Conservation (phyloP, 2,797 vertebrate genomes). For the Mus spretus region DNA sequence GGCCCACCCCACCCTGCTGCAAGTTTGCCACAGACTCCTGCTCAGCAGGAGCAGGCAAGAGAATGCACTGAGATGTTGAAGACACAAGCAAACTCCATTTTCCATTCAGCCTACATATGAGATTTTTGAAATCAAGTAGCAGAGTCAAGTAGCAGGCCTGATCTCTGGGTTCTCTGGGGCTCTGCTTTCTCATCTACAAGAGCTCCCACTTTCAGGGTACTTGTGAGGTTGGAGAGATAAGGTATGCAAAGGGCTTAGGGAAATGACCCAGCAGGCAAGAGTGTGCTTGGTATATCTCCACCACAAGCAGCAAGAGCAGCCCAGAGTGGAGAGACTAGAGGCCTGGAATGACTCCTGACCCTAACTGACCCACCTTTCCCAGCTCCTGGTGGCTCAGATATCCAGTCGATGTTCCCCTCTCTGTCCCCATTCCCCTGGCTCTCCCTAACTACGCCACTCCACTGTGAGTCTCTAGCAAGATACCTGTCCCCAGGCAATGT, state of each 20-base stretch:
- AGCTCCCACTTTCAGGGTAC: background rate
- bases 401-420: background rate
- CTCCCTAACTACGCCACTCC: background rate
- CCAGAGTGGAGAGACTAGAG: background rate
- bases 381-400: background rate
- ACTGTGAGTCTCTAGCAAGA: background rate
- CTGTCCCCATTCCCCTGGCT: background rate
- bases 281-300: background rate
- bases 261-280: fast-evolving
- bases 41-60: too few species aligned
- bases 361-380: background rate
- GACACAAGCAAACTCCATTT: background rate
- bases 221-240: background rate
- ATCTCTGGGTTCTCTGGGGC: background rate
- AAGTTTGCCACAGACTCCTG: background rate
- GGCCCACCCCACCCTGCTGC: too few species aligned
- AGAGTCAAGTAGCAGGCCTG: too few species aligned
- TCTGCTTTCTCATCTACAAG: fast-evolving
- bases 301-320: background rate
- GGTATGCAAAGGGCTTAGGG: background rate
- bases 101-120: background rate
- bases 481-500: background rate
- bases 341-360: background rate
- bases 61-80: background rate
- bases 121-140: too few species aligned